phyloP scores from a whole-genome alignment of 1,140 invertebrate genomes.

The Saccostrea glomerata region DNA sequence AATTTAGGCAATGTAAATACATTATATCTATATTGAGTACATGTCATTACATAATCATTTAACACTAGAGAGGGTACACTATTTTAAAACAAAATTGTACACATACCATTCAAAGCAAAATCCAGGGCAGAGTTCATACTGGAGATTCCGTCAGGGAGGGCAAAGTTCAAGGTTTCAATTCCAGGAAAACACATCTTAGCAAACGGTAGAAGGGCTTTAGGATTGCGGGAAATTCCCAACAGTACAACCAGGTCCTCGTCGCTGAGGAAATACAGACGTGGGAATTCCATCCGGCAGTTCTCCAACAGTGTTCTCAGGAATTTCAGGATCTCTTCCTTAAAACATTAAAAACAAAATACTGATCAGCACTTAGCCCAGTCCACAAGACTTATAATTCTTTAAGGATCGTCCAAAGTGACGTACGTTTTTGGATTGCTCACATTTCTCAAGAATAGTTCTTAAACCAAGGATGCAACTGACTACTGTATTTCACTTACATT shows the following conservation, averaged over 20 bases:
- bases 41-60: too few relatives aligned
- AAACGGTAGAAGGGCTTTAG: conserved; percentile 73
- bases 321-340: conserved; percentile 76
- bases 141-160: conserved; percentile 69
- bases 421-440: too few relatives aligned
- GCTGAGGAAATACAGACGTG: conserved; percentile 77
- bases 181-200: conserved; percentile 76
- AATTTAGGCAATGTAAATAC: background rate
- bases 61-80: too few relatives aligned
- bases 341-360: conserved; percentile 2
- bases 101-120: conserved; percentile 75
- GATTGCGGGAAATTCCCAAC: conserved; percentile 74
- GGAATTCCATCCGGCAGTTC: conserved; percentile 70
- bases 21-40: too few relatives aligned
- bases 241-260: conserved; percentile 75
- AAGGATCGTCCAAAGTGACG: too few relatives aligned
- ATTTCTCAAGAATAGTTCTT: too few relatives aligned
- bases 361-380: too few relatives aligned
- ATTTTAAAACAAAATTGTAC: background rate
- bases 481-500: too few relatives aligned
- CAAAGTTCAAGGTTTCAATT: conserved; percentile 71
- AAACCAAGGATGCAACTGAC: too few relatives aligned
- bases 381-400: too few relatives aligned
- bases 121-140: conserved; percentile 71
- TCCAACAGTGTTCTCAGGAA: conserved; percentile 69